phyloP scores from a whole-genome alignment of 2,797 vertebrate genomes.

The Vultur gryphus region DNA sequence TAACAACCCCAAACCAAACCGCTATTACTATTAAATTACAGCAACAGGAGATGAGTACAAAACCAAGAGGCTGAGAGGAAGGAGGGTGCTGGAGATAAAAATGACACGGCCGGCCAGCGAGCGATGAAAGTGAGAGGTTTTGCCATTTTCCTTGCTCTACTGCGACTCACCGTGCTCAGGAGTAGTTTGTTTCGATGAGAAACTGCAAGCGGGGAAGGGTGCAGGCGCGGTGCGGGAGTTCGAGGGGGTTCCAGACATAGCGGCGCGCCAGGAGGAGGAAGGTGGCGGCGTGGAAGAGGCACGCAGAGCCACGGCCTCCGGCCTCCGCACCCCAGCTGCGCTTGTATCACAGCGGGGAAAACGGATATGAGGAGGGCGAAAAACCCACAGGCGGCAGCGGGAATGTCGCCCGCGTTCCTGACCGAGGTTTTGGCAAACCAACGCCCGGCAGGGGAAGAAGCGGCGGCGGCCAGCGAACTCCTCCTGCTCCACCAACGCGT shows the following conservation, averaged over 20 bases:
- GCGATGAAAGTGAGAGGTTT: background rate
- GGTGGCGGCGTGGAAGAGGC: fast-evolving
- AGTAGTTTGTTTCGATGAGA: background rate
- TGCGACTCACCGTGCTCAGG: fast-evolving
- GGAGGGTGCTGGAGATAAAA: background rate
- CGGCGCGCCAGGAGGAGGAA: fast-evolving
- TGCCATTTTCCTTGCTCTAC: background rate
- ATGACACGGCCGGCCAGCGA: background rate
- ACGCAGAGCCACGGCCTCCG: background rate
- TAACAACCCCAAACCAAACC: background rate
- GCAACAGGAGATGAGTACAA: background rate
- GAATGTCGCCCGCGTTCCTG: background rate
- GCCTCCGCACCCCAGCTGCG: background rate
- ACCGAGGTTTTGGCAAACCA: background rate
- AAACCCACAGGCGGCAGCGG: background rate
- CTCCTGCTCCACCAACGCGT: too few relatives aligned
- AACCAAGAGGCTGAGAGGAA: background rate
- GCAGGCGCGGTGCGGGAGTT: background rate
- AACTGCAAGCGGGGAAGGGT: background rate
- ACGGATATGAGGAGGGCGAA: background rate
- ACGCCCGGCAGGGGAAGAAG: fast-evolving
- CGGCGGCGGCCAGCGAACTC: fast-evolving
- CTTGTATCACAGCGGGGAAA: background rate
- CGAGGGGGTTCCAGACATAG: background rate
- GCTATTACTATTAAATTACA: background rate